Evolutionary conservation across 2,888 invertebrate genomes (phyloP).

Genomic region (Caenorhabditis sp.): DNA sequence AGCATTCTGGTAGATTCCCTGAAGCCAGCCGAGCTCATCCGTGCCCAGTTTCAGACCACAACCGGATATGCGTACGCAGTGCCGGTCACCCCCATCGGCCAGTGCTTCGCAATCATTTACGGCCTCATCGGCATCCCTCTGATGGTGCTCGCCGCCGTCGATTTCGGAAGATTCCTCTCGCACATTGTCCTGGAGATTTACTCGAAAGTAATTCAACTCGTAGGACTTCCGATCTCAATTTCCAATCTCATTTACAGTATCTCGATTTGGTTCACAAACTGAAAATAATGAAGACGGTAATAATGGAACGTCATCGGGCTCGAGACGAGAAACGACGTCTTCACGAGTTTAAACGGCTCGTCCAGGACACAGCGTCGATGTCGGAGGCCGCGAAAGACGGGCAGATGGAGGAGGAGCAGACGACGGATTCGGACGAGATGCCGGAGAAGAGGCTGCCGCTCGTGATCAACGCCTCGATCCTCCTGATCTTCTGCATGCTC

Average conservation of each 20-base stretch:
- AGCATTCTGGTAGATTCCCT: constrained; percentile 74
- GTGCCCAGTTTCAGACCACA: constrained; percentile 68
- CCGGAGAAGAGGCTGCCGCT: constrained; percentile 74
- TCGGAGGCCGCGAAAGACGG: constrained; percentile 34
- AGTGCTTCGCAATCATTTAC: constrained; percentile 75
- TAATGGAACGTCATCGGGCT: constrained; percentile 32
- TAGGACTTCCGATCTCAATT: too few species aligned
- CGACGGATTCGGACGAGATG: constrained; percentile 35
- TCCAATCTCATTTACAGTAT: constrained; percentile 12
- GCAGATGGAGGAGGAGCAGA: constrained; percentile 38
- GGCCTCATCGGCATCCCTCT: constrained; percentile 75
- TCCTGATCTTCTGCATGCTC: constrained; percentile 77
- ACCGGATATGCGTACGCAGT: constrained; percentile 77
- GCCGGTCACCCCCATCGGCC: constrained; percentile 75
- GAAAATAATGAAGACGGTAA: constrained; percentile 37
- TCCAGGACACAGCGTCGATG: constrained; percentile 32
- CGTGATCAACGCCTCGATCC: constrained; percentile 78
- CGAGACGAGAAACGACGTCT: constrained; percentile 36
- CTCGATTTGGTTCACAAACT: constrained; percentile 47
- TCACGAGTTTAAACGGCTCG: constrained; percentile 43
- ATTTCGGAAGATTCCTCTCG: constrained; percentile 78
- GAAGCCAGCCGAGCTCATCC: too few species aligned
- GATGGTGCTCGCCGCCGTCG: constrained; percentile 78
- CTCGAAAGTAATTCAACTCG: constrained; percentile 72
- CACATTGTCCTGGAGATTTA: constrained; percentile 74